These are phyloP conservation scores for Ochropleura plecta DNA, from an alignment of 2,888 invertebrate genomes.

Conservation along the genomic window DNA sequence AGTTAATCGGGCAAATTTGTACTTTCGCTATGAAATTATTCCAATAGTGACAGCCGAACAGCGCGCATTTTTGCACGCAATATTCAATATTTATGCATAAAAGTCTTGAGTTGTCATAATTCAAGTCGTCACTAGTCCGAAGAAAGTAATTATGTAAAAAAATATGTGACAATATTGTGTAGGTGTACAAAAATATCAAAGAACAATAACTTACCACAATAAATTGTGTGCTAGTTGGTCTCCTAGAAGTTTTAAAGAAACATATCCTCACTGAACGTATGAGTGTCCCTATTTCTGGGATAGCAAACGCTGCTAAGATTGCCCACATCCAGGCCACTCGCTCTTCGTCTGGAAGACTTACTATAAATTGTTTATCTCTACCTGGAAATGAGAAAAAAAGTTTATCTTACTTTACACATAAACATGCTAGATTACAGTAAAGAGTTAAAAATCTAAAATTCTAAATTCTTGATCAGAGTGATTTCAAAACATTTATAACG, in stretches of 20 bases:
- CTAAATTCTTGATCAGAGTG: conserved; percentile 4
- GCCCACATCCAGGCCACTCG: conserved; percentile 98
- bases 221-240: conserved; percentile 91
- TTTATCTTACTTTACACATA: conserved; percentile 4
- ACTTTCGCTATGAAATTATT: conserved; percentile 15
- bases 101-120: conserved; percentile 19
- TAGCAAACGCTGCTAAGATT: conserved; percentile 95
- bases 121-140: not conserved
- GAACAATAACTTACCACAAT: conserved; percentile 83
- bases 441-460: not conserved
- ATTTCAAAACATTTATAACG: conserved; percentile 32
- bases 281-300: conserved; percentile 97
- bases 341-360: conserved; percentile 95
- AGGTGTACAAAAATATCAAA: not conserved
- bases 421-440: not conserved
- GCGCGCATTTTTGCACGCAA: conserved; percentile 16
- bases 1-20: not conserved
- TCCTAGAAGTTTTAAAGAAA: conserved; percentile 96
- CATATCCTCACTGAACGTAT: conserved; percentile 96
- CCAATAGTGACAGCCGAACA: conserved; percentile 4
- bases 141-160: not conserved
- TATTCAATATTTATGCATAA: conserved; percentile 20
- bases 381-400: conserved; percentile 89
- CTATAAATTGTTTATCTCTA: conserved; percentile 96
- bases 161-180: conserved; percentile 4